A percentile compares a stretch with the other conserved stretches of the same genome.
Conservation (phyloP, 1,140 invertebrate species). For the Apis dorsata region DNA sequence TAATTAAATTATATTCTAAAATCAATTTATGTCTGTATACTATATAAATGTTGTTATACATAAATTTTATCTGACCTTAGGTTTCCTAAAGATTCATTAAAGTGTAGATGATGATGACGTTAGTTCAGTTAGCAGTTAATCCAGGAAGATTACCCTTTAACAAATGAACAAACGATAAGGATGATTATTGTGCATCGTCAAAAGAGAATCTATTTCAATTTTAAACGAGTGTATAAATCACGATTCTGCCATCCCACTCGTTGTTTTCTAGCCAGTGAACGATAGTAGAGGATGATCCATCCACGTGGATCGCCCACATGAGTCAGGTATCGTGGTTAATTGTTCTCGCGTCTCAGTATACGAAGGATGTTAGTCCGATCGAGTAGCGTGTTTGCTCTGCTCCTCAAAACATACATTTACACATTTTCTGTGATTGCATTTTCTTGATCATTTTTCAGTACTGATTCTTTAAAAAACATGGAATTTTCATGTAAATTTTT, state of each 20-base stretch:
- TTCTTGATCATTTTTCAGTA: no score
- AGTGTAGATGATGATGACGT: not conserved
- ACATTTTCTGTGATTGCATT: not conserved
- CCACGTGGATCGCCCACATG: constrained; percentile 60
- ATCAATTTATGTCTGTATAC: no score
- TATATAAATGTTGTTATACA: no score
- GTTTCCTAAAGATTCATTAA: not conserved
- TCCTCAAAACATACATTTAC: not conserved
- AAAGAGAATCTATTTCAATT: not conserved
- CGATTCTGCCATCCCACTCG: constrained; percentile 29
- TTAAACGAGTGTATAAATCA: constrained; percentile 13
- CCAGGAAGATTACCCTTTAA: constrained; percentile 11
- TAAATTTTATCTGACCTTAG: not conserved
- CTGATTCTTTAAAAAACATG: not conserved
- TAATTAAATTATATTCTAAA: not conserved
- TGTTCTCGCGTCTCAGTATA: constrained; percentile 50
- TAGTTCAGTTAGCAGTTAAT: not conserved
- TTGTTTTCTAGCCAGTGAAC: constrained; percentile 24
- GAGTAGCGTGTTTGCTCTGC: not conserved
- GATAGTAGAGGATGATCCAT: constrained; percentile 19
- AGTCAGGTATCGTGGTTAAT: constrained; percentile 61
- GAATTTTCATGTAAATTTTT: not conserved
- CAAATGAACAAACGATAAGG: not conserved
- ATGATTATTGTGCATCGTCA: not conserved
- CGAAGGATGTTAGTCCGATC: constrained; percentile 54